Evolutionary conservation across 2,888 invertebrate genomes (phyloP).

Genomic region (Dichetophora obliterata): DNA sequence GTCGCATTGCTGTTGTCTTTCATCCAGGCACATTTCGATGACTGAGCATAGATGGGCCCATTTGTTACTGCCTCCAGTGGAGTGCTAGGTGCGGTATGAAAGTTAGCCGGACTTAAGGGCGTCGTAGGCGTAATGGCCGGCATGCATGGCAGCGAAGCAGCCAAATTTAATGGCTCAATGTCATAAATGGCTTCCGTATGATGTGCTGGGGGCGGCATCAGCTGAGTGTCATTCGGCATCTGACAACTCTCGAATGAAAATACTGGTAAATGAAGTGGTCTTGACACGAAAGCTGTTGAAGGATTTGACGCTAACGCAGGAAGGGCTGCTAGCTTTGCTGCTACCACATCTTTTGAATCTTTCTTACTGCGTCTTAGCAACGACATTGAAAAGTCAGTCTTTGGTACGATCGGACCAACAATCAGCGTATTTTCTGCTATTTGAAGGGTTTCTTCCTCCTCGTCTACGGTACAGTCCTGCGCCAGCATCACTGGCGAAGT

Average conservation of each 20-base stretch:
- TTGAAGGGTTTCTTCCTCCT: conserved; percentile 70
- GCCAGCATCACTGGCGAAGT: conserved; percentile 71
- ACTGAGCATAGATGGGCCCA: conserved; percentile 58
- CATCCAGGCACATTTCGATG: conserved; percentile 51
- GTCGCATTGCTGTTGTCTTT: conserved; percentile 20
- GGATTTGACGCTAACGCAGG: neutral
- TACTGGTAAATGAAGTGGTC: conserved; percentile 39
- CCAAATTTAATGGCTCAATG: conserved; percentile 51
- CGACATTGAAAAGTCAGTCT: conserved; percentile 52
- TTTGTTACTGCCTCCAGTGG: conserved; percentile 45
- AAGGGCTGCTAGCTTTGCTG: conserved; percentile 32
- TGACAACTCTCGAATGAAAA: conserved; percentile 3
- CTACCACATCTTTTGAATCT: conserved; percentile 27
- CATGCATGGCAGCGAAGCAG: conserved; percentile 23
- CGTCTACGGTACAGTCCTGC: conserved; percentile 67
- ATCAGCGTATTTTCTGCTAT: conserved; percentile 72
- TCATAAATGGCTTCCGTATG: conserved; percentile 64
- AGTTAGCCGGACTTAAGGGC: conserved; percentile 28
- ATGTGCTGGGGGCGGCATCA: conserved; percentile 45
- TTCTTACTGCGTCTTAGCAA: neutral
- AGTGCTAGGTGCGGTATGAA: conserved; percentile 27
- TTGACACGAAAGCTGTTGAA: neutral
- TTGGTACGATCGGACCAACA: conserved; percentile 73
- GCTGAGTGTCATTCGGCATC: neutral
- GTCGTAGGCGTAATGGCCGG: conserved; percentile 36